phyloP scores from a whole-genome alignment of 2,113 vertebrate genomes.

The Bubo scandiacus region DNA sequence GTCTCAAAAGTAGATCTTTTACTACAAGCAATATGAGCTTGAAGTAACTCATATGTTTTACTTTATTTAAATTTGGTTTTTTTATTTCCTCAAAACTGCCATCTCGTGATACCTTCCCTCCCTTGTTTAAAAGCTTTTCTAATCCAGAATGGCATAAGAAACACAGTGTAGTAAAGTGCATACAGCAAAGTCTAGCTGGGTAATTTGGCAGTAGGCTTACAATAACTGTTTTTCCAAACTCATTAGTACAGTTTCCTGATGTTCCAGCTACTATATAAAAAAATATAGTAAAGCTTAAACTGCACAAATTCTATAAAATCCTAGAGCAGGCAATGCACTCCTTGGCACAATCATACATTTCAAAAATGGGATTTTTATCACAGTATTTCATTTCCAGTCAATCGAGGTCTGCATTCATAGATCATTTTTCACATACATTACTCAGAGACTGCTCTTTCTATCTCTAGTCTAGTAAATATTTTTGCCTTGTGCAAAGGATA shows the following conservation, averaged over 20 bases:
- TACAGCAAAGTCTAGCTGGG: background rate
- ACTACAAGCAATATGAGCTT: background rate
- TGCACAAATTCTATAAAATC: background rate
- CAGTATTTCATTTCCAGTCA: conserved; percentile 48
- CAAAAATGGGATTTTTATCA: conserved; percentile 60
- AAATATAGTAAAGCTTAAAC: conserved; percentile 18
- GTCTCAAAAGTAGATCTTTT: background rate
- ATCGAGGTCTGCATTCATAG: conserved; percentile 28
- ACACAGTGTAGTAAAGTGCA: background rate
- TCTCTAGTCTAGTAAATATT: conserved; percentile 49
- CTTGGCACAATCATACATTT: background rate
- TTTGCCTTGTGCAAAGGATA: conserved; percentile 35
- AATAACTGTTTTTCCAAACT: background rate
- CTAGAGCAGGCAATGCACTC: background rate
- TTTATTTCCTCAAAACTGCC: background rate
- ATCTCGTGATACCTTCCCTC: background rate
- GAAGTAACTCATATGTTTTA: background rate
- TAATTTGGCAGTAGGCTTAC: background rate
- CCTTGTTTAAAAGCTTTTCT: background rate
- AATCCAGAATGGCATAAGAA: background rate
- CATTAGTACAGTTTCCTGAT: background rate
- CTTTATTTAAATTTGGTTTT: background rate
- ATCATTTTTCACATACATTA: conserved; percentile 46
- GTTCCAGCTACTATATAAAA: background rate
- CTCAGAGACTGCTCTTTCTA: background rate